Percentiles rank a stretch among this genome's conserved stretches.
phyloP scores from a whole-genome alignment of 2,113 vertebrate genomes.

The Phyllopteryx taeniolatus region DNA sequence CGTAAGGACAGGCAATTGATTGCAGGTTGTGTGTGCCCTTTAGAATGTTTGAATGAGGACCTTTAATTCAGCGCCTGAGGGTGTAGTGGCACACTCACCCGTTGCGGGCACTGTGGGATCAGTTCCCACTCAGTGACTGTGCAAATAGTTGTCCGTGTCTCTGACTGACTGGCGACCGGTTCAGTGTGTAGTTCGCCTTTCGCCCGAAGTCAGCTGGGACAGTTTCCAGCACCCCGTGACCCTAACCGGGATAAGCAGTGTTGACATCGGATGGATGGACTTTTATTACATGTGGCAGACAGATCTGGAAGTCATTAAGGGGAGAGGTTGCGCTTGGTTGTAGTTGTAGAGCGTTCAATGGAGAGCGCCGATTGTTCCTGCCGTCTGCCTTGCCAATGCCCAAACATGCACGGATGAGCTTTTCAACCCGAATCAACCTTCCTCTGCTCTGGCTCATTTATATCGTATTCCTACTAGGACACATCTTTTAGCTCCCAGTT shows the following conservation, averaged over 20 bases:
- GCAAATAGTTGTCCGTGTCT: no score
- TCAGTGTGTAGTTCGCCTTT: no score
- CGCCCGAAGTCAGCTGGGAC: no score
- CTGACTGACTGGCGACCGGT: no score
- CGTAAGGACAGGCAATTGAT: not conserved
- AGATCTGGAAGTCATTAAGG: slow-evolving; percentile 55
- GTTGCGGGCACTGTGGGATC: no score
- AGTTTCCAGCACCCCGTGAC: no score
- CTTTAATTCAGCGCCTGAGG: no score
- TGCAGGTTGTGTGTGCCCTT: not conserved
- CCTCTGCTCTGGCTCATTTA: slow-evolving; percentile 23
- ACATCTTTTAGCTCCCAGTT: slow-evolving; percentile 28
- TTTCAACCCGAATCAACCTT: slow-evolving; percentile 37
- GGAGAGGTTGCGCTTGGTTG: slow-evolving; percentile 20
- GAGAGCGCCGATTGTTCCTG: slow-evolving; percentile 15
- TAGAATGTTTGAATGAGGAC: not conserved
- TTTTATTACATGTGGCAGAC: slow-evolving; percentile 4
- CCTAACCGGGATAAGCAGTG: no score
- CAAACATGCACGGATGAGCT: not conserved
- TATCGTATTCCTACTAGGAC: slow-evolving; percentile 17
- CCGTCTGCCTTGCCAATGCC: not conserved
- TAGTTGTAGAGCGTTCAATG: slow-evolving; percentile 40
- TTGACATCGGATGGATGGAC: not conserved
- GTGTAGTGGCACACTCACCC: no score
- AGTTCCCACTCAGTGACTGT: no score